Percentiles rank a stretch among this genome's conserved stretches.
Evolutionary conservation across 1,140 invertebrate genomes (phyloP).

Genomic region (Brachionus koreanus): DNA sequence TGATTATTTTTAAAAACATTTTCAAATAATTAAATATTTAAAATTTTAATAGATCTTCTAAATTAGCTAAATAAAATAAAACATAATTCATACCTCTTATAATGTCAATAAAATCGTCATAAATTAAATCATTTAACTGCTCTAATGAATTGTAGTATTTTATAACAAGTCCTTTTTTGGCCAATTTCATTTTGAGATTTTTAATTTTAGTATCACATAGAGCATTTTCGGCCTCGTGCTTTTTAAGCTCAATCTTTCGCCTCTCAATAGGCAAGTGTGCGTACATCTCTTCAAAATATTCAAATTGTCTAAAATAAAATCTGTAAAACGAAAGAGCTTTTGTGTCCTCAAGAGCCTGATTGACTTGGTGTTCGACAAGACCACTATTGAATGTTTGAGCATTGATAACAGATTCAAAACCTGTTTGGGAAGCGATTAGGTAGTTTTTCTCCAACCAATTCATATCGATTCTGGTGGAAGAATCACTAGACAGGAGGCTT

Average conservation of each 20-base stretch:
- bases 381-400: conserved; percentile 52
- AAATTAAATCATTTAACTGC: conserved; percentile 51
- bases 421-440: conserved; percentile 50
- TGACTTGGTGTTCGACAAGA: conserved; percentile 55
- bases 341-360: conserved; percentile 50
- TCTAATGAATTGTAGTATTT: conserved; percentile 52
- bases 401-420: conserved; percentile 52
- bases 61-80: background rate
- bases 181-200: conserved; percentile 53
- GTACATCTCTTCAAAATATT: conserved; percentile 52
- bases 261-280: conserved; percentile 47
- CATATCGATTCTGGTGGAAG: conserved; percentile 46
- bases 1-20: background rate
- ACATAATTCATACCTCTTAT: conserved; percentile 45
- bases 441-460: conserved; percentile 53
- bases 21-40: background rate
- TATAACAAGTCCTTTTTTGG: conserved; percentile 55
- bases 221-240: conserved; percentile 45
- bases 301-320: conserved; percentile 55
- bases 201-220: conserved; percentile 51
- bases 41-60: background rate
- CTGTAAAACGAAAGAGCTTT: conserved; percentile 47
- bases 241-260: conserved; percentile 20
- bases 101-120: conserved; percentile 53
- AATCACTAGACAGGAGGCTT: conserved; percentile 47